phyloP scores from a whole-genome alignment of 2,888 invertebrate species.

The Tortrix viridana region DNA sequence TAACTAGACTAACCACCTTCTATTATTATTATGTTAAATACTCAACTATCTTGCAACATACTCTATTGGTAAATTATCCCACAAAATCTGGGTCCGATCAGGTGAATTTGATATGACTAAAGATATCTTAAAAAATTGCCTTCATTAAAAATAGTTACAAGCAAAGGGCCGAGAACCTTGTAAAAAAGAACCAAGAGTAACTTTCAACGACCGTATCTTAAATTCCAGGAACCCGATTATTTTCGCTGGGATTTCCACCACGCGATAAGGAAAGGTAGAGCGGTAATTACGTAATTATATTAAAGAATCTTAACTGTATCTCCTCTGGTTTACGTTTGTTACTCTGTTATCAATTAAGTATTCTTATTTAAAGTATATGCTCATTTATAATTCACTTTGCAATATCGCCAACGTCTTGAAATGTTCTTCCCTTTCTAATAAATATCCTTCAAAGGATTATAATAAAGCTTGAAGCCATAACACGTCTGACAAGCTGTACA shows the following conservation, averaged over 20 bases:
- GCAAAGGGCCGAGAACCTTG: neutral
- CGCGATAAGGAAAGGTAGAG: slow-evolving; percentile 32
- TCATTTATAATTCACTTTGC: neutral
- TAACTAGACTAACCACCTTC: too few species aligned
- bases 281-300: slow-evolving; percentile 35
- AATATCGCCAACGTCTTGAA: neutral
- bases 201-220: neutral
- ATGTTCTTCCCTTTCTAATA: neutral
- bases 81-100: neutral
- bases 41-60: too few species aligned
- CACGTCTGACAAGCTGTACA: slow-evolving; percentile 13
- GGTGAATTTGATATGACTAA: neutral
- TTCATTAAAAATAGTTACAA: neutral
- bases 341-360: slow-evolving; percentile 16
- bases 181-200: slow-evolving; percentile 8
- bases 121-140: neutral
- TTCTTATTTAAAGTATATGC: neutral
- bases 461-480: slow-evolving; percentile 4
- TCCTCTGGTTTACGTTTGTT: slow-evolving; percentile 22
- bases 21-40: too few species aligned
- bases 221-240: slow-evolving; percentile 30
- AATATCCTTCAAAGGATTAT: neutral
- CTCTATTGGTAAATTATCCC: neutral
- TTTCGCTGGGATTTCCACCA: slow-evolving; percentile 31
- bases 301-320: slow-evolving; percentile 29